phyloP scores from a whole-genome alignment of 2,888 invertebrate species.

The Eilema caniola region DNA sequence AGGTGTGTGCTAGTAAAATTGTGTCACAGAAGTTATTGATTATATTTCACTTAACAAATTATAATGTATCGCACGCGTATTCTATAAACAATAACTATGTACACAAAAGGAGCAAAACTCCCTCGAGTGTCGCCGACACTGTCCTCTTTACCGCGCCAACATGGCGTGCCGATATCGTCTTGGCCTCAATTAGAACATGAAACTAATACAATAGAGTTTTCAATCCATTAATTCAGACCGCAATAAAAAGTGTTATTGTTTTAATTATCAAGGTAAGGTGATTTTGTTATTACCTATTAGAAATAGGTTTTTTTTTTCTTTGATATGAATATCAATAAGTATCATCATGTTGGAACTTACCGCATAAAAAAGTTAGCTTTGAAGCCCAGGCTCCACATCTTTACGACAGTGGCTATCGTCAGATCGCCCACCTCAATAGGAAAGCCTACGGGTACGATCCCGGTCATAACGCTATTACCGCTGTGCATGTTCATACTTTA shows the following conservation, averaged over 20 bases:
- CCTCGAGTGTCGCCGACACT: slow-evolving; percentile 60
- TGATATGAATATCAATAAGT: not conserved
- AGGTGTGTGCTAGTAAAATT: not conserved
- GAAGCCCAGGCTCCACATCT: too few relatives aligned
- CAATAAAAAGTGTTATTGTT: not conserved
- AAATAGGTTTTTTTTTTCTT: too few relatives aligned
- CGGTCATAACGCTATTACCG: not conserved
- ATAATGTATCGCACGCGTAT: slow-evolving; percentile 36
- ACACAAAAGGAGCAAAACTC: slow-evolving; percentile 61
- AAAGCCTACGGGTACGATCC: not conserved
- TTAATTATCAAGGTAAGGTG: not conserved
- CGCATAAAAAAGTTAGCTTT: too few relatives aligned
- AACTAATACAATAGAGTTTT: slow-evolving; percentile 35
- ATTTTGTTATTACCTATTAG: not conserved
- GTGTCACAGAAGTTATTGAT: not conserved
- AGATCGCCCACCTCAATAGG: not conserved
- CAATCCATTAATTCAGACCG: slow-evolving; percentile 21
- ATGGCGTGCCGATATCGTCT: slow-evolving; percentile 44
- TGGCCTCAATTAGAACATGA: slow-evolving; percentile 44
- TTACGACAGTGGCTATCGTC: not conserved
- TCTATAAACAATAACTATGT: slow-evolving; percentile 39
- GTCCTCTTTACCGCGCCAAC: slow-evolving; percentile 53
- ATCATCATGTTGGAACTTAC: too few relatives aligned
- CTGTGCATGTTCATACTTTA: not conserved
- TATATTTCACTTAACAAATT: slow-evolving; percentile 21